Conservation (phyloP, 2,113 vertebrate species). For the Eonycteris spelaea region DNA sequence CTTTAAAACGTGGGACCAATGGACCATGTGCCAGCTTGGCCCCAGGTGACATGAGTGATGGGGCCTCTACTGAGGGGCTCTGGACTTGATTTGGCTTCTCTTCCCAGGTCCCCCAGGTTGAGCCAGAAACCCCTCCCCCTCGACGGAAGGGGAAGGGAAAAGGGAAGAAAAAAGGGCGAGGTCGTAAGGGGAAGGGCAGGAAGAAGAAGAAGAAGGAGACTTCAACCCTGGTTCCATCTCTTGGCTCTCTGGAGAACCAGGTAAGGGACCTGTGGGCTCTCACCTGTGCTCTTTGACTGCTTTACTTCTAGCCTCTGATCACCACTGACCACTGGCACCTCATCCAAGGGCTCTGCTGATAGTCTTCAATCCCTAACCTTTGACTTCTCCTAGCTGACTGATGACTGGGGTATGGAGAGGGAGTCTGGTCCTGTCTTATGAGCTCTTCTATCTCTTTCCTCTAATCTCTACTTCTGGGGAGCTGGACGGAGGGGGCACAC, state of each 20-base stretch:
- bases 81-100: background rate
- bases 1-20: background rate
- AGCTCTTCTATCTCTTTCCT: background rate
- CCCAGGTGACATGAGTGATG: background rate
- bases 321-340: background rate
- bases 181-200: constrained; percentile 85
- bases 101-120: background rate
- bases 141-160: constrained; percentile 81
- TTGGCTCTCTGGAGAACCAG: constrained; percentile 16
- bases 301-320: background rate
- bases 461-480: background rate
- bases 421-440: background rate
- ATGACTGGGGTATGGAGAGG: fast-evolving
- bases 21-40: background rate
- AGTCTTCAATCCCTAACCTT: background rate
- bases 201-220: constrained; percentile 87
- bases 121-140: background rate
- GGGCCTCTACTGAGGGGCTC: background rate
- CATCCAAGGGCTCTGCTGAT: background rate
- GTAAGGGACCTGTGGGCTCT: constrained; percentile 44
- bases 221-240: background rate
- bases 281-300: background rate
- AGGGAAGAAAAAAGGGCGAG: constrained; percentile 85
- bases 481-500: background rate
- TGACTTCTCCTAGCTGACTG: background rate